These are phyloP conservation scores for Phoebastria nigripes DNA, from an alignment of 2,797 vertebrate species.

Conservation along the genomic window DNA sequence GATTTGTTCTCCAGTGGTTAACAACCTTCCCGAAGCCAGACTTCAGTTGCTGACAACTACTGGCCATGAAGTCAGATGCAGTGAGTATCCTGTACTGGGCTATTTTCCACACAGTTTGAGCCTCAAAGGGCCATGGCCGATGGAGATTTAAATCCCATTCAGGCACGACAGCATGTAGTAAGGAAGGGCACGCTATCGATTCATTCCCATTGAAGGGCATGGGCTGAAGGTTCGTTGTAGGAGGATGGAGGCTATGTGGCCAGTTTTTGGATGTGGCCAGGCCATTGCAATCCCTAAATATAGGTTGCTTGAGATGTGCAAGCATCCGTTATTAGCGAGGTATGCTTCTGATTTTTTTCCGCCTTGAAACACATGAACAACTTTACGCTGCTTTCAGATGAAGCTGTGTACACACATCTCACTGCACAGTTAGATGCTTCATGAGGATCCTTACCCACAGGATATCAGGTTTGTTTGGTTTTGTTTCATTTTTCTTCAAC, in stretches of 20 bases:
- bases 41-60: not conserved
- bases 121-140: not conserved
- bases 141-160: not conserved
- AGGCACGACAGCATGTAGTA: accelerated
- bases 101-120: not conserved
- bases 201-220: not conserved
- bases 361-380: not conserved
- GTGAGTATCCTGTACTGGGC: too few relatives aligned
- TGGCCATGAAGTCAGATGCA: not conserved
- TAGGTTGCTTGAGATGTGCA: not conserved
- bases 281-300: not conserved
- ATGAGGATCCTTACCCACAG: not conserved
- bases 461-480: not conserved
- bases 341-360: not conserved
- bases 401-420: not conserved
- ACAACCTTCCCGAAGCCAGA: not conserved
- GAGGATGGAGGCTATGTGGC: accelerated
- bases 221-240: not conserved
- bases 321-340: not conserved
- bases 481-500: not conserved
- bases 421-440: not conserved
- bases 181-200: not conserved
- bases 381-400: not conserved
- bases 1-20: not conserved
- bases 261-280: not conserved